Conservation (phyloP, 2,113 vertebrate genomes). For the Anoplopoma fimbria region DNA sequence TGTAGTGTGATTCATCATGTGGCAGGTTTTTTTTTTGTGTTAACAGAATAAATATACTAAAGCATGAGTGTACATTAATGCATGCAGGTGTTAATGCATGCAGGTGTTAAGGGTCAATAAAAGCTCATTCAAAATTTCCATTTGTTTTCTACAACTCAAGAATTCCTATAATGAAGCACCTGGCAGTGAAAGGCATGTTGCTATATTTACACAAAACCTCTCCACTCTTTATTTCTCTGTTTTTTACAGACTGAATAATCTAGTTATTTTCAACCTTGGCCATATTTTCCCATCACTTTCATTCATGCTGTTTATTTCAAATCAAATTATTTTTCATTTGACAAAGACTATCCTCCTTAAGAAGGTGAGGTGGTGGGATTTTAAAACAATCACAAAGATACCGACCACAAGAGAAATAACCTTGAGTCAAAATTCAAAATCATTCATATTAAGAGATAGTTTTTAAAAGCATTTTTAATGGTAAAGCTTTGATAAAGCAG, state of each 20-base stretch:
- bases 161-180: slow-evolving; percentile 17
- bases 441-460: not conserved
- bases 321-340: not conserved
- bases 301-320: not conserved
- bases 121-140: slow-evolving; percentile 26
- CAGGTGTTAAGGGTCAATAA: slow-evolving; percentile 46
- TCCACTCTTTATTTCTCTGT: slow-evolving; percentile 9
- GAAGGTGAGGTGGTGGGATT: not conserved
- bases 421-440: not conserved
- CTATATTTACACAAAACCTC: slow-evolving; percentile 32
- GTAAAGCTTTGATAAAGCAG: not conserved
- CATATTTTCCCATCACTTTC: slow-evolving; percentile 31
- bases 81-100: slow-evolving; percentile 37
- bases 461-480: slow-evolving; percentile 4
- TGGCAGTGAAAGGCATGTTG: slow-evolving; percentile 7
- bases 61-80: slow-evolving; percentile 1
- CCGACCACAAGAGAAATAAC: slow-evolving; percentile 24
- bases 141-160: slow-evolving; percentile 23
- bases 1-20: no score
- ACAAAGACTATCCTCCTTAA: not conserved
- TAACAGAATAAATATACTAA: slow-evolving; percentile 14
- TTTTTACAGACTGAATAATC: slow-evolving; percentile 27
- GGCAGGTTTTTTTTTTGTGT: no score
- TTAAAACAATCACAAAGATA: not conserved
- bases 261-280: not conserved